Base-by-base conservation (phyloP, 2,797 vertebrate species). In the Zenarchopterus dispar region DNA sequence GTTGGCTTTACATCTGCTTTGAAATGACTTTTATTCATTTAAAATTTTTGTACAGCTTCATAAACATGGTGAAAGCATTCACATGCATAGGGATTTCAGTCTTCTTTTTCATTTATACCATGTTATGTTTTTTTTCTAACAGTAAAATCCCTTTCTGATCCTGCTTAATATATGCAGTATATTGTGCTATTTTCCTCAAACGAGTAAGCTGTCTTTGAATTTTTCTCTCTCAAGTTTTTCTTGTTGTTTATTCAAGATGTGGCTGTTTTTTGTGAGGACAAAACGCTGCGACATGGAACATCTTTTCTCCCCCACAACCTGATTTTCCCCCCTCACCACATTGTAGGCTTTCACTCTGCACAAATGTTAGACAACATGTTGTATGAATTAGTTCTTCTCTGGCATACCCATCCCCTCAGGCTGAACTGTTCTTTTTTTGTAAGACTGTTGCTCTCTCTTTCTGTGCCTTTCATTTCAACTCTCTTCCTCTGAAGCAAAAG, bases 341-440 rank as follows among this genome's bases (percentile, higher is more conserved):
- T 39, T 21, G 17, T 26, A 59, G 3, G 10, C 39, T 55, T 53
- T 47, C 42, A 36, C 4, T 52, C 43, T 36, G 26, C 23, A 48
- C 52, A 57, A 43, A 52, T 70, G 41, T 56, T 64, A 22, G 57
- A 65, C 36, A 18, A 26, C 67, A 24, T 24, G 46, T 33, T 24
- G 33, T 31, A 33, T 45, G 42, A 57, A 54, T 48, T 54, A 41
- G 36, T 41, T 44, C 41, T 55, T 58, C 36, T 18, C 49, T 50
- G 58, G 36, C 4, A 41, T 36, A 15, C 17, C 26, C 47, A 18
- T 48, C 26, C 21, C 62, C 57, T 42, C 2, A 19, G 55, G 47
- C 47, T 67, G 39, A 66, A 39, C 26, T 31, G 21, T 67, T 79
- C 56, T 61, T 36, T 67, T 81, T 56, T 61, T 33, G 8, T 57